Conservation (phyloP, 2,113 vertebrate genomes). For the Microcebus griseorufus region DNA sequence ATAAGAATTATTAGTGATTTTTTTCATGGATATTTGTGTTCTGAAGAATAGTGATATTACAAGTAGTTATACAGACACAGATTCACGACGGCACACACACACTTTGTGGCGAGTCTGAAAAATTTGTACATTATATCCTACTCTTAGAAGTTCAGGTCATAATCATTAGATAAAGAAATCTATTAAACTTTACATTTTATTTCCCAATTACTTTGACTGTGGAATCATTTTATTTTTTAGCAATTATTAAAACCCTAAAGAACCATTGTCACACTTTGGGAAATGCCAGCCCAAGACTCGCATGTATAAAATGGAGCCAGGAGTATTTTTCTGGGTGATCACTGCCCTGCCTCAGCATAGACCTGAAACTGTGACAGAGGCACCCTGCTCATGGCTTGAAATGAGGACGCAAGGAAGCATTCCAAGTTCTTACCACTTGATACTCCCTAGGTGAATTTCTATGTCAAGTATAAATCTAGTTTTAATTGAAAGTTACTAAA, state of each 20-base stretch:
- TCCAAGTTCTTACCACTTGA: background rate
- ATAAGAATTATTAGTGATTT: slow-evolving; percentile 12
- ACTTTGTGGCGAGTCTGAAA: background rate
- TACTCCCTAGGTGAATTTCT: background rate
- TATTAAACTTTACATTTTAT: background rate
- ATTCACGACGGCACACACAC: background rate
- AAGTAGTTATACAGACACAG: background rate
- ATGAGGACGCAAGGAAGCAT: background rate
- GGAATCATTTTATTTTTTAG: slow-evolving; percentile 19
- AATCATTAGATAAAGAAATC: background rate
- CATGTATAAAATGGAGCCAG: background rate
- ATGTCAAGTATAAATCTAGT: background rate
- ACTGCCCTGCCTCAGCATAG: background rate
- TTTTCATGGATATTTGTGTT: background rate
- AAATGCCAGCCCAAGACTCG: background rate
- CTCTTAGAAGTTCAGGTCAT: background rate
- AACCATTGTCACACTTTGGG: background rate
- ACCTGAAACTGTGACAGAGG: background rate
- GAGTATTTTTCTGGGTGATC: background rate
- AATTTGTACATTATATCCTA: background rate
- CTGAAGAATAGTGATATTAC: background rate
- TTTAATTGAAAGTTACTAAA: slow-evolving; percentile 45
- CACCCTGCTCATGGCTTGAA: background rate
- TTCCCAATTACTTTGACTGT: background rate
- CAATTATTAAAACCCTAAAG: background rate